A percentile compares a stretch with the other conserved stretches of the same genome.
These are phyloP conservation scores for Acanthopagrus latus DNA, from an alignment of 2,797 vertebrate genomes.

Conservation along the genomic window DNA sequence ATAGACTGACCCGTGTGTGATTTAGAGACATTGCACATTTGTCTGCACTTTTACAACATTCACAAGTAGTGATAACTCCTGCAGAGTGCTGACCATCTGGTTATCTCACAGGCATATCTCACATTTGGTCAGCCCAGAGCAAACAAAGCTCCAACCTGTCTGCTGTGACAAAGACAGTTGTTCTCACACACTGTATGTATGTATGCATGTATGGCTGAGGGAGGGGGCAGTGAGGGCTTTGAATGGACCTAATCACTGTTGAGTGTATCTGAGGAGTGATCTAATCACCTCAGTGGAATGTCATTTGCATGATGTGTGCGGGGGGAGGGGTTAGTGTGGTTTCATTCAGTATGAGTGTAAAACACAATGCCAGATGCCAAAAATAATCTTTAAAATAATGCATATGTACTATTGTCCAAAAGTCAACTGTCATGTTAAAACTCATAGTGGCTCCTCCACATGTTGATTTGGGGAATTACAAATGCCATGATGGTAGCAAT, in stretches of 20 bases:
- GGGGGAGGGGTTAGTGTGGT: too few species aligned
- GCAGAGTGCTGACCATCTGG: conserved; percentile 21
- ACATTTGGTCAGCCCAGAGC: conserved; percentile 13
- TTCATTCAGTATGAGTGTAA: too few species aligned
- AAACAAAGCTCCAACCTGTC: background rate
- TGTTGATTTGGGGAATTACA: background rate
- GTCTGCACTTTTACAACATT: background rate
- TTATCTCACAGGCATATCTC: conserved; percentile 12
- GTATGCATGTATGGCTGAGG: background rate
- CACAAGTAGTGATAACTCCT: background rate
- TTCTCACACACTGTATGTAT: background rate
- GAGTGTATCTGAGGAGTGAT: conserved; percentile 8
- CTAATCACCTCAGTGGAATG: conserved; percentile 30
- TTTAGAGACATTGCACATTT: background rate
- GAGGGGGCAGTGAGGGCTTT: background rate
- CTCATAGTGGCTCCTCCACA: background rate
- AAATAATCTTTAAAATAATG: too few species aligned
- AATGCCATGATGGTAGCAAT: background rate
- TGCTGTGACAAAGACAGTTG: background rate
- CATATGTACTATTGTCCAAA: too few species aligned
- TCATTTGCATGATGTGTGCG: conserved; percentile 14
- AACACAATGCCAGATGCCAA: too few species aligned
- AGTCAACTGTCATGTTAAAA: background rate
- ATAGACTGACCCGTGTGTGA: too few species aligned
- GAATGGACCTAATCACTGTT: conserved; percentile 16